A percentile compares a stretch with the other conserved stretches of the same genome.
Conservation (phyloP, 2,113 vertebrate species). For the Speoplatyrhinus poulsoni region DNA sequence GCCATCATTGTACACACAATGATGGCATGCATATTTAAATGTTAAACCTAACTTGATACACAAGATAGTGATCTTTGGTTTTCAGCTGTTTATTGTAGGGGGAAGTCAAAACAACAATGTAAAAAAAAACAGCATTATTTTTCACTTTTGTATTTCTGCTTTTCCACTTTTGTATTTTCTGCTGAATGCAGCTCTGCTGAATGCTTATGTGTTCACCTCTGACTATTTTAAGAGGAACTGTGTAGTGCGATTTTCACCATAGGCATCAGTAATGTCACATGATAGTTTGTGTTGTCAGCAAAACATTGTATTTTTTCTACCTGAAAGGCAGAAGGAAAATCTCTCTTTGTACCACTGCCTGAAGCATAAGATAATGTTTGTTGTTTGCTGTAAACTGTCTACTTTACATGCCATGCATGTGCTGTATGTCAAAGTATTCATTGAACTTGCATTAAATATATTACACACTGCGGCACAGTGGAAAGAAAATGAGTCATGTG, state of each 20-base stretch:
- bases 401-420: no score
- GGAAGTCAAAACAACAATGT: no score
- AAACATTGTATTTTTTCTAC: background rate
- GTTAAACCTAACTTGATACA: no score
- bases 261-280: background rate
- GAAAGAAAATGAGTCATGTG: background rate
- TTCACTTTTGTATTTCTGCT: constrained; percentile 17
- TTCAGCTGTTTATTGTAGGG: background rate
- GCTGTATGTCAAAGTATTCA: background rate
- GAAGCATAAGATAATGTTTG: background rate
- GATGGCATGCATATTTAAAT: no score
- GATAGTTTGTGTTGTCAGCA: background rate
- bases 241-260: constrained; percentile 8
- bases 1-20: no score
- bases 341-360: no score
- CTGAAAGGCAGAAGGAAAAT: no score
- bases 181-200: constrained; percentile 41
- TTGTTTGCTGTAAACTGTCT: background rate
- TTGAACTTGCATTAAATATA: background rate
- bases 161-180: no score
- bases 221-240: constrained; percentile 51
- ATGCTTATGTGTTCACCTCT: constrained; percentile 39
- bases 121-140: constrained; percentile 16
- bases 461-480: background rate
- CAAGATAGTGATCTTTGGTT: no score